Evolutionary conservation across 1,140 invertebrate species (phyloP).

Genomic region (Drosophila sulfurigaster): DNA sequence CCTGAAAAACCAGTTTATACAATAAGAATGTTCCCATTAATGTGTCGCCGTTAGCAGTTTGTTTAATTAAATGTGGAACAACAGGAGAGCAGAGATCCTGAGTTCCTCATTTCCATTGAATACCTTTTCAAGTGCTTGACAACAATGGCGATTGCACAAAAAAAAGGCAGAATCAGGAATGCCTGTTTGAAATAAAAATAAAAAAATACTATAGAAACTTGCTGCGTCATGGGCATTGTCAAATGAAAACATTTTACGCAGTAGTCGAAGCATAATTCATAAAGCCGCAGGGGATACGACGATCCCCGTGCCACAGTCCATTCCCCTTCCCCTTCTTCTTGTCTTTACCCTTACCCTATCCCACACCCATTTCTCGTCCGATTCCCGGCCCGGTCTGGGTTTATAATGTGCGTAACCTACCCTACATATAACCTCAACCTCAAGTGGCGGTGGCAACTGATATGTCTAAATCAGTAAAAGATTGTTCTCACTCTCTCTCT

Average conservation of each 20-base stretch:
- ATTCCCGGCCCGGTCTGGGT: neutral
- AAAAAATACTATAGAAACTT: conserved; percentile 45
- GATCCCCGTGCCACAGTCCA: conserved; percentile 7
- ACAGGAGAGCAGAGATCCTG: conserved; percentile 39
- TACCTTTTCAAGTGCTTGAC: conserved; percentile 70
- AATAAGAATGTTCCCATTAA: conserved; percentile 29
- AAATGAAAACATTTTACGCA: conserved; percentile 61
- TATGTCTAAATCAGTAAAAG: conserved; percentile 69
- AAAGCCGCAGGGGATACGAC: conserved; percentile 59
- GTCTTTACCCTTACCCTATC: neutral
- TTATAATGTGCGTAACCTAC: conserved; percentile 55
- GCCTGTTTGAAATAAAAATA: conserved; percentile 16
- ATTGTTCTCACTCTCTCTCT: neutral
- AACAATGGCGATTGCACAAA: conserved; percentile 14
- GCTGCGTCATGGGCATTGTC: conserved; percentile 51
- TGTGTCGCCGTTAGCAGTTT: conserved; percentile 68
- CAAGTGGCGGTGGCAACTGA: conserved; percentile 60
- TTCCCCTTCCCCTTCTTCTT: neutral
- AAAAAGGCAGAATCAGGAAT: conserved; percentile 22
- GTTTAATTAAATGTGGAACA: conserved; percentile 75
- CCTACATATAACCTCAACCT: conserved; percentile 44
- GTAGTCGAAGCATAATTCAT: conserved; percentile 62
- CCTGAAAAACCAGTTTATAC: conserved; percentile 33
- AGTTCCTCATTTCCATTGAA: conserved; percentile 52
- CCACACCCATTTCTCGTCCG: neutral